Conservation (phyloP, 2,888 invertebrate species). For the Orthosia incerta region DNA sequence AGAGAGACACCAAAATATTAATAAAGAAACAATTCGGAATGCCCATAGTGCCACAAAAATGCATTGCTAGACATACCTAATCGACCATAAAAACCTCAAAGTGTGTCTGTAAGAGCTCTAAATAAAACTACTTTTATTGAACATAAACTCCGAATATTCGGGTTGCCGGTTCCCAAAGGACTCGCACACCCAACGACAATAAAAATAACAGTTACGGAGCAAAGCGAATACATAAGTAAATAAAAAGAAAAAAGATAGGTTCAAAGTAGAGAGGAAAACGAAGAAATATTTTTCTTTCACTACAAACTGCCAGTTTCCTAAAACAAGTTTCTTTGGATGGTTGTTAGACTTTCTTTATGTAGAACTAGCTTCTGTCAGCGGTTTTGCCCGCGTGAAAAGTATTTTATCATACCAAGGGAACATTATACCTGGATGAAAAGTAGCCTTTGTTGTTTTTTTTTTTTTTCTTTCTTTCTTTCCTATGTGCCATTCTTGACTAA, state of each 20-base stretch:
- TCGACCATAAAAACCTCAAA: no score
- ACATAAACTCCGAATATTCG: background rate
- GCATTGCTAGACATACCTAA: background rate
- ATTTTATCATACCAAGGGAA: no score
- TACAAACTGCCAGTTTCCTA: background rate
- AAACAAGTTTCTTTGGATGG: slow-evolving; percentile 6
- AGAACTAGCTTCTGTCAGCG: no score
- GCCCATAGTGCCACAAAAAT: no score
- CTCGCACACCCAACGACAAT: background rate
- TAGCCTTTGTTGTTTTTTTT: no score
- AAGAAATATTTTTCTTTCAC: background rate
- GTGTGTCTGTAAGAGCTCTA: background rate
- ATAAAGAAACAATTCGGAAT: no score
- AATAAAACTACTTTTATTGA: slow-evolving; percentile 1
- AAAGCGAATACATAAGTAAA: background rate
- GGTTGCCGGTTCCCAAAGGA: background rate
- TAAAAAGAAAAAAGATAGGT: slow-evolving; percentile 9
- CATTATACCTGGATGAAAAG: no score
- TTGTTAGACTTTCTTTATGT: slow-evolving; percentile 14
- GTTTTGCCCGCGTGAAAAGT: no score
- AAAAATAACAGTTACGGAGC: background rate
- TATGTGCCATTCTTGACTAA: no score
- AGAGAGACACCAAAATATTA: background rate
- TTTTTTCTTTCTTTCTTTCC: no score
- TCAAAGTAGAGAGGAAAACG: slow-evolving; percentile 4